Percentiles rank a stretch among this genome's conserved stretches.
Evolutionary conservation across 2,113 vertebrate species (phyloP).

Genomic region (Lepus timidus): DNA sequence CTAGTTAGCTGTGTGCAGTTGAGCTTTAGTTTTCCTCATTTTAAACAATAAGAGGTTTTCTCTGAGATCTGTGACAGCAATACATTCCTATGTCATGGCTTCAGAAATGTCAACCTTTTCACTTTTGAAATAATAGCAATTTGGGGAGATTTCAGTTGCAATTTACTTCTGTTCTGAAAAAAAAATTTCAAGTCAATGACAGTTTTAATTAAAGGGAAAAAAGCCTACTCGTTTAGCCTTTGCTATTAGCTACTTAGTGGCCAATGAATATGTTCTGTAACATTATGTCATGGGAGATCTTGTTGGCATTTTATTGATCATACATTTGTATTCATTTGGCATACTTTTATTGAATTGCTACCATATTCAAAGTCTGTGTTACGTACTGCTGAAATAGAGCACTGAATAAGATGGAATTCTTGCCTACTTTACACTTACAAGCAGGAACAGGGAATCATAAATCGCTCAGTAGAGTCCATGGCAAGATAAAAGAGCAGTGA

Average conservation of each 20-base stretch:
- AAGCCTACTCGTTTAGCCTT: background rate
- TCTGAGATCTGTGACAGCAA: background rate
- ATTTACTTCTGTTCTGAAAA: constrained; percentile 47
- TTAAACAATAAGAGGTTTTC: constrained; percentile 27
- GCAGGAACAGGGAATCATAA: background rate
- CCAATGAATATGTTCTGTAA: background rate
- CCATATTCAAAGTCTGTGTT: background rate
- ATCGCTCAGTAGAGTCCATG: background rate
- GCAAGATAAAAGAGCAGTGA: background rate
- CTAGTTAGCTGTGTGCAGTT: background rate
- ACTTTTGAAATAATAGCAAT: constrained; percentile 58
- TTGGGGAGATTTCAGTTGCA: constrained; percentile 27
- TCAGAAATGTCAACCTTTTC: constrained; percentile 34
- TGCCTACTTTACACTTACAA: background rate
- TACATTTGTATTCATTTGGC: background rate
- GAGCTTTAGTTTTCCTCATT: background rate
- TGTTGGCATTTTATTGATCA: background rate
- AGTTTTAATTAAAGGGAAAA: constrained; percentile 23
- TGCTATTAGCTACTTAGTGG: background rate
- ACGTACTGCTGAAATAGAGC: constrained; percentile 13
- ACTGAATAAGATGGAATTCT: constrained; percentile 1
- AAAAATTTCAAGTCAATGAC: constrained; percentile 33
- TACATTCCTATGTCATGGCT: background rate
- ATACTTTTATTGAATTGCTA: constrained; percentile 6
- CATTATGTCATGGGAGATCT: background rate